Evolutionary conservation across 2,113 vertebrate species (phyloP).

Genomic region (Brienomyrus longianalis): DNA sequence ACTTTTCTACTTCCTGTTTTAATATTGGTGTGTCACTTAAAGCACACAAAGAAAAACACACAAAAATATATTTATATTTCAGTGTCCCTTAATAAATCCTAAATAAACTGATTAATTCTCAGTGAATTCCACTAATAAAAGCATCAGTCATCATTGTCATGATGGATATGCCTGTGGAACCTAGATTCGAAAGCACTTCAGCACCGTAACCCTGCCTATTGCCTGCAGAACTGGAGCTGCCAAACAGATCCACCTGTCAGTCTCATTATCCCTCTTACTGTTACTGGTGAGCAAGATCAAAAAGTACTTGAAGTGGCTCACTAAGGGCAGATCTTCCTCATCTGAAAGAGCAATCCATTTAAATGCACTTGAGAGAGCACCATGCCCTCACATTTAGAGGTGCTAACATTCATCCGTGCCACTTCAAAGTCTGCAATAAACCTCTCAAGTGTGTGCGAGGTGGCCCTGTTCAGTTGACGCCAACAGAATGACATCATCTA

Average conservation of each 20-base stretch:
- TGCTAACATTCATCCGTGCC: neutral
- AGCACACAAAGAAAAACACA: neutral
- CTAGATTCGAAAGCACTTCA: neutral
- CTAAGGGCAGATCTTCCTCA: neutral
- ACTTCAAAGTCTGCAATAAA: neutral
- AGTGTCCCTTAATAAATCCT: neutral
- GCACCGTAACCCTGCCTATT: neutral
- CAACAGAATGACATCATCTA: neutral
- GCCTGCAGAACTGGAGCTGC: neutral
- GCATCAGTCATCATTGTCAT: neutral
- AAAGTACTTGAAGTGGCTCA: neutral
- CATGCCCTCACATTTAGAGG: neutral
- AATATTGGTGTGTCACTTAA: neutral
- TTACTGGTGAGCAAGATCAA: neutral
- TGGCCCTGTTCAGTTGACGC: neutral
- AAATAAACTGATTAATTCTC: neutral
- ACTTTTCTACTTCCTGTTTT: neutral
- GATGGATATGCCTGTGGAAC: neutral
- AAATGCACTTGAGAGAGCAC: neutral
- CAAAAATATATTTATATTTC: neutral
- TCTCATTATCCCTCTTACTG: neutral
- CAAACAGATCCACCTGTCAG: neutral
- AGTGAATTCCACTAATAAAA: neutral
- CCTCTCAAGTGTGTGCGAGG: neutral
- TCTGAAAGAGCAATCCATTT: neutral